Evolutionary conservation across 53 echinoderm and acorn worm genomes (phyloP), one percentile per base, ranked within the genome.

Genomic region (Astropecten irregularis): DNA sequence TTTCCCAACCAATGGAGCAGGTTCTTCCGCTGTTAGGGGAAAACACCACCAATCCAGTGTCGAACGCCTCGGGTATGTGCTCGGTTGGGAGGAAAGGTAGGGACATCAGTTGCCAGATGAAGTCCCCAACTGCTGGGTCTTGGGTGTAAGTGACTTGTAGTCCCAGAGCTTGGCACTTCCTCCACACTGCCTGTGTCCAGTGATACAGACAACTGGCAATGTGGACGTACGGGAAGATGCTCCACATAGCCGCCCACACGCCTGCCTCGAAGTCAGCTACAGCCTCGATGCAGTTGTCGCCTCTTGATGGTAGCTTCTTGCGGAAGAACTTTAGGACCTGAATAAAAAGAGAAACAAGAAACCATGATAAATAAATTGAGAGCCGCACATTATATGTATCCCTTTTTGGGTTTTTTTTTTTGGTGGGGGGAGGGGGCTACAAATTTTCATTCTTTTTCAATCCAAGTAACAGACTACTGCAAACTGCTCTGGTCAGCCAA

Each of bases 171-270:
- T 89, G 76, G 13, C 52, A 57, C 65, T 65, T 50, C 49, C 89
- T 46, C 89, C 89, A 83, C n/a, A 83, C 73, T 4, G 76, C 73
- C 62, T 83, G 88, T 26, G 62, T 71, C 83, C 83, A 83, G 36
- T 82, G 89, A 53, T 62, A 89, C 14, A 76, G 59, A 26, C 89
- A 83, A 32, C 82, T 72, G 11, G 33, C 70, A 9, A 82, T 40
- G 46, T 15, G 36, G 4, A 61, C 72, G 3, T 26, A 63, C 9
- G 83, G 83, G 33, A 83, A 63, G 34, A 72, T 66, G 4, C 11
- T 56, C 13, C 52, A 68, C 36, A 89, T 76, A 8, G 77, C 77
- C 16, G 53, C 38, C 89, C 89, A 89, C 49, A 76, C n/a, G 16
- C 76, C 84, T 11, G 44, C 36, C 33, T 90, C 81, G 35, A 85